Conservation (phyloP, 2,113 vertebrate genomes). For the Rhynchomys soricoides region DNA sequence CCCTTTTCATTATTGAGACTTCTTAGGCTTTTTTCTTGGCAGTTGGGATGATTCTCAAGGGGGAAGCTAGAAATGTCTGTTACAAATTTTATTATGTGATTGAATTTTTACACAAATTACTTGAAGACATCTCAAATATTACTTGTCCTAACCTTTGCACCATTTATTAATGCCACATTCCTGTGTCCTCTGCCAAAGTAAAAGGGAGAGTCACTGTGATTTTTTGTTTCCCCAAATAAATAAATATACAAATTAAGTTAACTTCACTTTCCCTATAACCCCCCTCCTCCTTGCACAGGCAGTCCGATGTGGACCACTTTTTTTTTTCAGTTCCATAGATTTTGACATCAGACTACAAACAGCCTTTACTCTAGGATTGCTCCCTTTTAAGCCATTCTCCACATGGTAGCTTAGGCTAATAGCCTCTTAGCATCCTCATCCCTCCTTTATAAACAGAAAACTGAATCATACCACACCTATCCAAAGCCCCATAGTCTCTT, state of each 20-base stretch:
- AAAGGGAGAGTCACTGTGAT: not conserved
- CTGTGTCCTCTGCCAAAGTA: not conserved
- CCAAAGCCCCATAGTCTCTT: not conserved
- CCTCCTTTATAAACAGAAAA: not conserved
- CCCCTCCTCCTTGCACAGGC: not conserved
- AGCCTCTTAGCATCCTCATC: not conserved
- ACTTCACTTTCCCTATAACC: not conserved
- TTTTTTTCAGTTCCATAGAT: not conserved
- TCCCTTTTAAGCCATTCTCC: not conserved
- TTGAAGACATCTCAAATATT: not conserved
- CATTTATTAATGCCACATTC: not conserved
- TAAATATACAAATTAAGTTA: not conserved
- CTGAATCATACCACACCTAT: not conserved
- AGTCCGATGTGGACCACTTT: not conserved
- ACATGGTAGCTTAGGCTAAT: not conserved
- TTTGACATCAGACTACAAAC: not conserved
- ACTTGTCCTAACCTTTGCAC: not conserved
- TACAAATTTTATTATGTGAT: not conserved
- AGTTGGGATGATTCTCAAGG: not conserved
- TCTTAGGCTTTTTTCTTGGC: not conserved
- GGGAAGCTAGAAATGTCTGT: not conserved
- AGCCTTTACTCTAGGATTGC: not conserved
- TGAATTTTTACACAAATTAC: slow-evolving; percentile 19
- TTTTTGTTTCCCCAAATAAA: not conserved
- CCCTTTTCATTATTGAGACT: not conserved